Evolutionary conservation across 23 tunicate species (phyloP).

Genomic region (Diplosoma virens): DNA sequence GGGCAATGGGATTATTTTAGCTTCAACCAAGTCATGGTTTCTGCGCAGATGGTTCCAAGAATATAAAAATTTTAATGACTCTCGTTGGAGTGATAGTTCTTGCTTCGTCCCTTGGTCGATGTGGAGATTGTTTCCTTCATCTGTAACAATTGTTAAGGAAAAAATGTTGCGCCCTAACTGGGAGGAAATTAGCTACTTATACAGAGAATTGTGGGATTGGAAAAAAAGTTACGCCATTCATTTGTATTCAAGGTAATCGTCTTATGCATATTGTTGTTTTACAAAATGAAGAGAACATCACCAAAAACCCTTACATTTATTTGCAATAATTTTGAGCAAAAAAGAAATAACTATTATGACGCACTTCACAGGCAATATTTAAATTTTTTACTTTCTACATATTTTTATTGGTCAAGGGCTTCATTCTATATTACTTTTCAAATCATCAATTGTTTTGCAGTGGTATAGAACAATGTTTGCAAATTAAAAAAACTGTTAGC

Average conservation of each 20-base stretch:
- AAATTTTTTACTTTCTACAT: too few relatives aligned
- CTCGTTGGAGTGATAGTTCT: slow-evolving; percentile 94
- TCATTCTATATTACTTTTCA: too few relatives aligned
- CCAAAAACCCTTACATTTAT: too few relatives aligned
- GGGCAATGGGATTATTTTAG: slow-evolving; percentile 90
- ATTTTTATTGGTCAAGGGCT: too few relatives aligned
- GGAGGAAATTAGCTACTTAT: slow-evolving; percentile 85
- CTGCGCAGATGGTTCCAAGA: slow-evolving; percentile 85
- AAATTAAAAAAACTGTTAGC: too few relatives aligned
- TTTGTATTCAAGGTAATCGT: slow-evolving; percentile 85
- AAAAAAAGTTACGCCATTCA: slow-evolving; percentile 74
- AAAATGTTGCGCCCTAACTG: slow-evolving; percentile 96
- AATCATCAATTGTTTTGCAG: too few relatives aligned
- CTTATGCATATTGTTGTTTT: too few relatives aligned
- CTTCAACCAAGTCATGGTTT: slow-evolving; percentile 84
- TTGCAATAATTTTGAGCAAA: too few relatives aligned
- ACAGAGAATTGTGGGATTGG: slow-evolving; percentile 90
- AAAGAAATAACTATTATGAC: too few relatives aligned
- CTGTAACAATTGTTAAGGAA: slow-evolving; percentile 74
- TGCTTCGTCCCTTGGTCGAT: slow-evolving; percentile 99
- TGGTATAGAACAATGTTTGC: too few relatives aligned
- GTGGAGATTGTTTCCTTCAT: slow-evolving; percentile 86
- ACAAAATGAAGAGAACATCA: too few relatives aligned
- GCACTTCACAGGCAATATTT: too few relatives aligned
- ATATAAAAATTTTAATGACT: slow-evolving; percentile 72